Evolutionary conservation across 37 sponge, comb jelly and placozoan species (phyloP).

Genomic region (Corticium candelabrum): DNA sequence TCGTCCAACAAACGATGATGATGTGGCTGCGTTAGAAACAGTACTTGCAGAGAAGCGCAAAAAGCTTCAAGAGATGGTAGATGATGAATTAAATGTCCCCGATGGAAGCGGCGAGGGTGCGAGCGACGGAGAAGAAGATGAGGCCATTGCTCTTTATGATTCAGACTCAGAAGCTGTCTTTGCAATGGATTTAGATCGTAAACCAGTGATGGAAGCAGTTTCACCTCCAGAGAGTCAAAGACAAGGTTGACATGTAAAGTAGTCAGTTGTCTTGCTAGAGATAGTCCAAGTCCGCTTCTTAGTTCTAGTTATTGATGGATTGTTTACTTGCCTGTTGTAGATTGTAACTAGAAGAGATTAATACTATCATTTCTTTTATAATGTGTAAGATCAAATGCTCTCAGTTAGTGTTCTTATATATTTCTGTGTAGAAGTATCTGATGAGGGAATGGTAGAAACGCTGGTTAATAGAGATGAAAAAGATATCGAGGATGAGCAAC

Average conservation of each 20-base stretch:
- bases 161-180: too few species aligned
- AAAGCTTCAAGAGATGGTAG: background rate
- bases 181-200: background rate
- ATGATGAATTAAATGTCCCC: background rate
- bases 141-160: background rate
- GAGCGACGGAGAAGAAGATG: background rate
- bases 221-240: constrained; percentile 1
- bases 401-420: too few species aligned
- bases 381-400: too few species aligned
- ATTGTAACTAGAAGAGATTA: too few species aligned
- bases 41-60: background rate
- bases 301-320: too few species aligned
- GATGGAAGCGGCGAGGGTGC: background rate
- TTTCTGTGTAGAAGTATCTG: too few species aligned
- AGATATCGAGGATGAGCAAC: background rate
- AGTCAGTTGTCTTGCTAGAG: too few species aligned
- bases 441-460: too few species aligned
- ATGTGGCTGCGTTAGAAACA: background rate
- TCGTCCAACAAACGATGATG: background rate
- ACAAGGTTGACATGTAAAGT: background rate
- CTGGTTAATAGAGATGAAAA: background rate
- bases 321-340: too few species aligned
- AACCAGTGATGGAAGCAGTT: background rate
- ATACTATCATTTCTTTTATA: too few species aligned
- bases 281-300: too few species aligned